These are phyloP conservation scores for Epistrophe grossulariae DNA, from an alignment of 2,888 invertebrate species.

Conservation along the genomic window DNA sequence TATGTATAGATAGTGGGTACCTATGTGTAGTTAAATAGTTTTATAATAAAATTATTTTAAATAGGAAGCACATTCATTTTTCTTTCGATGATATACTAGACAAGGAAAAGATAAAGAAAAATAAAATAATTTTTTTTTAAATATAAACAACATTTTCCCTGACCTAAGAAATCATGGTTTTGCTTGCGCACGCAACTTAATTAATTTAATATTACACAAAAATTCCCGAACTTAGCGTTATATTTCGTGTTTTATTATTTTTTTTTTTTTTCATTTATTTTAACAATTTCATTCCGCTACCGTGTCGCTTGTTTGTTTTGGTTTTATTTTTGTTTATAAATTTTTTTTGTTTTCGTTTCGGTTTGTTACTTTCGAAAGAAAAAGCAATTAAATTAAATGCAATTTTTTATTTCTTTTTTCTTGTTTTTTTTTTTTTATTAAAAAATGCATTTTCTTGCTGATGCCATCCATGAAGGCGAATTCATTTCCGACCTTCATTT, in stretches of 20 bases:
- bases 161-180: constrained; percentile 29
- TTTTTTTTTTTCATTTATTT: background rate
- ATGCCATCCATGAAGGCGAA: constrained; percentile 21
- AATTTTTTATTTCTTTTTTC: background rate
- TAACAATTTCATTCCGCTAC: constrained; percentile 21
- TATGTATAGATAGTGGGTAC: background rate
- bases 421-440: background rate
- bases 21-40: background rate
- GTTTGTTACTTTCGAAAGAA: constrained; percentile 73
- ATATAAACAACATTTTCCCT: constrained; percentile 12
- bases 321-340: background rate
- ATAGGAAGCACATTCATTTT: constrained; percentile 20
- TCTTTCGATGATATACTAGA: background rate
- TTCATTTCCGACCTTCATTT: constrained; percentile 36
- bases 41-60: constrained; percentile 7
- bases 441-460: constrained; percentile 10
- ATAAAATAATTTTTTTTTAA: too few relatives aligned
- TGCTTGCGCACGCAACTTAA: constrained; percentile 17
- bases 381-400: constrained; percentile 63
- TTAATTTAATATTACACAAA: background rate
- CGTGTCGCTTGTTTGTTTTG: constrained; percentile 59
- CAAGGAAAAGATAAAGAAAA: background rate
- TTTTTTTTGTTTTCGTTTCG: constrained; percentile 40
- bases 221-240: constrained; percentile 2
- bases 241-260: constrained; percentile 10